phyloP scores from a whole-genome alignment of 2,113 vertebrate genomes.

The Boulengeromyrus knoepffleri region DNA sequence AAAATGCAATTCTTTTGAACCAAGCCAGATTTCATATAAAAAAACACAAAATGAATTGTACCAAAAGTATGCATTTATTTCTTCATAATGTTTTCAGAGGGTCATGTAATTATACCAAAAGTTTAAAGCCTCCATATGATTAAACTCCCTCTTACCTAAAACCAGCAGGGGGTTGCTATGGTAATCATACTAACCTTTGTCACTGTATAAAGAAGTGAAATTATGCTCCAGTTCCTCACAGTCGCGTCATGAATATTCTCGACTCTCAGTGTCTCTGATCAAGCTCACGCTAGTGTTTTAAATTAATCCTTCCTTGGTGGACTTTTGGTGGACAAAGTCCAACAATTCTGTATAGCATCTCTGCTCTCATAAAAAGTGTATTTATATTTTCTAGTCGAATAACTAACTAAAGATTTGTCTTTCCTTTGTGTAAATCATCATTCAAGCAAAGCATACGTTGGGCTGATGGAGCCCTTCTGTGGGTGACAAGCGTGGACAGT shows the following conservation, averaged over 20 bases:
- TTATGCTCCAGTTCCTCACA: background rate
- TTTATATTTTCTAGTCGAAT: background rate
- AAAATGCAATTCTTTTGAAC: background rate
- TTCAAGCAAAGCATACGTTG: background rate
- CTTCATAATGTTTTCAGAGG: background rate
- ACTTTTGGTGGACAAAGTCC: background rate
- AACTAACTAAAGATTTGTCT: background rate
- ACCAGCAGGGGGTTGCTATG: slow-evolving; percentile 12
- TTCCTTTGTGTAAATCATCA: background rate
- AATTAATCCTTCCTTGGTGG: background rate
- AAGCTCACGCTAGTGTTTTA: background rate
- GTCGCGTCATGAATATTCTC: background rate
- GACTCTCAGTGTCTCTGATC: background rate
- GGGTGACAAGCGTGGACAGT: background rate
- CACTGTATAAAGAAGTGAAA: slow-evolving; percentile 11
- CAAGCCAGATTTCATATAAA: background rate
- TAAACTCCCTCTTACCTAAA: background rate
- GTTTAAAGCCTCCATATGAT: slow-evolving; percentile 2
- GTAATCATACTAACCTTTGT: slow-evolving; percentile 17
- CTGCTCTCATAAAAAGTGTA: background rate
- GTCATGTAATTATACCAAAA: slow-evolving; percentile 5
- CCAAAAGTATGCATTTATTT: background rate
- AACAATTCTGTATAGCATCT: background rate
- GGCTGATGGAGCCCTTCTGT: background rate
- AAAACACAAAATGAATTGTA: background rate